Evolutionary conservation across 1,140 invertebrate genomes (phyloP), one percentile per base, ranked within the genome.

Genomic region (Teleopsis dalmanni): DNA sequence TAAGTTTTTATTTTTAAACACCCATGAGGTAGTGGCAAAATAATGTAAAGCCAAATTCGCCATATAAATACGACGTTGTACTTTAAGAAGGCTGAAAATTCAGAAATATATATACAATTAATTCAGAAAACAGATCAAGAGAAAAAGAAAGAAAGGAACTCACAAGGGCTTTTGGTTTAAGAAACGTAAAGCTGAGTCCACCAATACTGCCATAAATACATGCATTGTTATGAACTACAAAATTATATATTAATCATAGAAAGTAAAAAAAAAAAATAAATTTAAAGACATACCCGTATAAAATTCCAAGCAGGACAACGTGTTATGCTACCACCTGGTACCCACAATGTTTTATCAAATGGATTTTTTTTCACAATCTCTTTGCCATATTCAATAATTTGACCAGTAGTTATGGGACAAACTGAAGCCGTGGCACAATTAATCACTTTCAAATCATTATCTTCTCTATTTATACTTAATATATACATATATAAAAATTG

Each of bases 1-100:
- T 22, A 87, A 76, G 51, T 92, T 91, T 2, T 79, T 70, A 53
- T 90, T 90, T 18, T 72, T 60, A 60, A 95, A 95, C 7, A 75
- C 73, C 91, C 91, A 96, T 61, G 91, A 78, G 51, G 88, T 81
- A 0, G 75, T 80, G 0, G 87, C 78, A 57, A 93, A 97, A 57
- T 84, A 88, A 38, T 82, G 74, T 4, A 96, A 58, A 3, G 85
- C 87, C 8, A 72, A 72, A 27, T 85, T 84, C 0, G 88, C 85
- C 34, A 81, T 81, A 57, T 84, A 85, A 8, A 95, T 79, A 53
- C 84, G 83, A 9, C 84, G 75, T 60, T 95, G 89, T 19, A 95
- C 70, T 65, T 81, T 82, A 6, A 91, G 72, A 0, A 69, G 53
- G 61, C 90, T 95, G 58, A n/a, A 31, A 43, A 33, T 21, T n/a